These are phyloP conservation scores for Nettapus auritus DNA, from an alignment of 2,113 vertebrate species.

Conservation along the genomic window DNA sequence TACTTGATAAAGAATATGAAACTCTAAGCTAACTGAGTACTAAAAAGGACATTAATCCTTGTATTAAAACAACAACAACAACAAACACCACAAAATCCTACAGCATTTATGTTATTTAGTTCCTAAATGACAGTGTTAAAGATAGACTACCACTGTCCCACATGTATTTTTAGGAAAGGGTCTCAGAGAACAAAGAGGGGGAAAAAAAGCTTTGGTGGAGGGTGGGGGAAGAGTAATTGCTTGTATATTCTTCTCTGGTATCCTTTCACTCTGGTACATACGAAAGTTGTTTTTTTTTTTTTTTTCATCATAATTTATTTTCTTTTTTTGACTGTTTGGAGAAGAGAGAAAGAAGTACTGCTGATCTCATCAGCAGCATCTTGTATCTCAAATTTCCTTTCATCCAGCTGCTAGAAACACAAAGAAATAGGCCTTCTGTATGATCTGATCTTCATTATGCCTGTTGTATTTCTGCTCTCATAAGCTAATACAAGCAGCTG, in stretches of 20 bases:
- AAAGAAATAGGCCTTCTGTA: background rate
- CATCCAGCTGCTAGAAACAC: background rate
- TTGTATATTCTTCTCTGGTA: background rate
- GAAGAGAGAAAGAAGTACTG: background rate
- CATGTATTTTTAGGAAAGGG: background rate
- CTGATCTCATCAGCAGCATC: background rate
- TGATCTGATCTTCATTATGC: conserved; percentile 13
- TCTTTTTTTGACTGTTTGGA: background rate
- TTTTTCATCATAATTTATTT: background rate
- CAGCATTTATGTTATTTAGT: background rate
- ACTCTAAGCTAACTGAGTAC: background rate
- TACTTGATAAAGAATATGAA: background rate
- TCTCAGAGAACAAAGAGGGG: background rate
- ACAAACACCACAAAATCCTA: background rate
- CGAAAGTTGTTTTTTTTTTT: background rate
- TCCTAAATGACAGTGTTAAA: background rate
- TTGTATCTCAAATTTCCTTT: background rate
- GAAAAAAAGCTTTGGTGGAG: background rate
- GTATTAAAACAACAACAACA: background rate
- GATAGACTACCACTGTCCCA: background rate
- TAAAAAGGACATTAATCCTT: background rate
- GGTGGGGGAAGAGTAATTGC: background rate
- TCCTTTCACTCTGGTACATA: background rate
- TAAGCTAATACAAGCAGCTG: conserved; percentile 41
- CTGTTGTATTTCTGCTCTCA: conserved; percentile 32